A percentile compares a stretch with the other conserved stretches of the same genome.
Evolutionary conservation across 1,140 invertebrate genomes (phyloP).

Genomic region (Ceratina calcarata): DNA sequence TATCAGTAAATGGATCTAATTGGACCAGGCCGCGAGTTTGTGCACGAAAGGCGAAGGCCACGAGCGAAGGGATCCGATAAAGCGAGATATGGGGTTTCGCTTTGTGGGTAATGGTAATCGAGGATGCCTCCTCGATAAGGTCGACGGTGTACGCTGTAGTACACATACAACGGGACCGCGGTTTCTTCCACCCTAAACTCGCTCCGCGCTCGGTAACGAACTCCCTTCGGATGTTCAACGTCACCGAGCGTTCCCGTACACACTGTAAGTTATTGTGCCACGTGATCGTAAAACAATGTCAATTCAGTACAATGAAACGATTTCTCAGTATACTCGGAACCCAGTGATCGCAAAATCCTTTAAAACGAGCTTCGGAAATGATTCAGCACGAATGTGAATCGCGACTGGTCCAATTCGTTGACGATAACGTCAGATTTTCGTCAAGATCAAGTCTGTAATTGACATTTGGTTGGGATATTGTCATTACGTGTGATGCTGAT

Average conservation of each 20-base stretch:
- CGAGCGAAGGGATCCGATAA: constrained; percentile 28
- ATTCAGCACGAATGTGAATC: background rate
- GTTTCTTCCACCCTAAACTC: constrained; percentile 9
- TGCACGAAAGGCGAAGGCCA: constrained; percentile 16
- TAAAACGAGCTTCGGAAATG: constrained; percentile 2
- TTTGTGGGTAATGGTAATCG: constrained; percentile 47
- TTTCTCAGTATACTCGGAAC: constrained; percentile 16
- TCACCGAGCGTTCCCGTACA: constrained; percentile 8
- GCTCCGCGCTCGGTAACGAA: constrained; percentile 35
- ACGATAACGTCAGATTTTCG: too few relatives aligned
- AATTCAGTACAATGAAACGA: constrained; percentile 46
- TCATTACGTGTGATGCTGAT: too few relatives aligned
- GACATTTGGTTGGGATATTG: too few relatives aligned
- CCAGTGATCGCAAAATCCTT: background rate
- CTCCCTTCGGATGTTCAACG: constrained; percentile 29
- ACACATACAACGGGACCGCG: constrained; percentile 1
- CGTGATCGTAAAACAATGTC: constrained; percentile 46
- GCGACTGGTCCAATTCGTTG: too few relatives aligned
- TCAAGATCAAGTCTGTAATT: too few relatives aligned
- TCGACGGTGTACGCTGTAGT: constrained; percentile 11
- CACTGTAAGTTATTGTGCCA: constrained; percentile 28
- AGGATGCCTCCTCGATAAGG: constrained; percentile 42
- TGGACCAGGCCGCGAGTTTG: constrained; percentile 9
- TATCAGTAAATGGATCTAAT: constrained; percentile 22
- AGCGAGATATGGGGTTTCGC: constrained; percentile 37